Base-by-base conservation (phyloP, 2,797 vertebrate genomes). In the Micromesistius poutassou region DNA sequence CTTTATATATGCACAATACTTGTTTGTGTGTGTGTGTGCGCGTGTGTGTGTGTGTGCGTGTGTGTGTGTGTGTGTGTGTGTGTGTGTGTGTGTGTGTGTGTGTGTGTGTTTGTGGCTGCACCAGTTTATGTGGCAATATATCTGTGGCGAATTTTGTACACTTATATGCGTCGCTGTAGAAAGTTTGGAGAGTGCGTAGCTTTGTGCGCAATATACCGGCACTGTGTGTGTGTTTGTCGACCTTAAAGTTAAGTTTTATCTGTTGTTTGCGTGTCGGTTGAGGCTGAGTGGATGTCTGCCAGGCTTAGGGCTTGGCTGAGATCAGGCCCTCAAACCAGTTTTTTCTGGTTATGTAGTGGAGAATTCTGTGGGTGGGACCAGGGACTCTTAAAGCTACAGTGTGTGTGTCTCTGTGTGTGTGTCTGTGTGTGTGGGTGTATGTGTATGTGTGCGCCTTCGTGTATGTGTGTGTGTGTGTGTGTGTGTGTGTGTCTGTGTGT, bases 261-360 rank as follows among this genome's bases (percentile, higher is more conserved):
- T 82, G 77, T 22, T 73, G 38, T 33, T 9, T 62, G 35, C 66
- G 55, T 36, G 72, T 4, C 42, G 55, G 31, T 75, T 33, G 77
- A 85, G 86, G 78, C 83, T 87, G 75, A 84, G 88, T 90, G 89
- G 88, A 90, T 85, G 82, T 86, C 82, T 91, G 93, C 94, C 92
- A 94, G 89, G 89, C 87, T 93, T 82, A 90, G 91, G 94, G 92
- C 93, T 94, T 94, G 94, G 94, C 94, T 94, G 89, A 91, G 87
- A 90, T 90, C 91, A 90, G 80, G 87, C 91, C 55, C 90, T 93
- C 90, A 94, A 95, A 95, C 94, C 94, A 94, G 94, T 95, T 95
- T 92, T 91, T 89, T 94, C 94, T 95, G 94, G 94, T 94, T 95
- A 87, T 91, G 89, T 88, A 92, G 91, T 83, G 83, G 88, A 90